Conservation (phyloP, 1,140 invertebrate genomes). For the Solen grandis region DNA sequence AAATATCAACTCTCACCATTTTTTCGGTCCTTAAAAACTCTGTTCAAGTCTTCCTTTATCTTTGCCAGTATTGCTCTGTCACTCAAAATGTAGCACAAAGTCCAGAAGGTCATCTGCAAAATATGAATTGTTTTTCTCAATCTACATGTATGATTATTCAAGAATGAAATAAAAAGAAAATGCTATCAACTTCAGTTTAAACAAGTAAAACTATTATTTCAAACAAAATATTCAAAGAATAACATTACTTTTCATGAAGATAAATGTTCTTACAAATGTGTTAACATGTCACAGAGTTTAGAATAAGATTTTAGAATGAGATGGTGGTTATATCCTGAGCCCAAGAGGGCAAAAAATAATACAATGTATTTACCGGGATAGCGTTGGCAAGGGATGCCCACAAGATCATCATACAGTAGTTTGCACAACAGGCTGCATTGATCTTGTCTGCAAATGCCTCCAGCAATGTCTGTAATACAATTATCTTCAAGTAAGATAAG, state of each 20-base stretch:
- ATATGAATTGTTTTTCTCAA: neutral
- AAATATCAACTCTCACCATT: conserved; percentile 3
- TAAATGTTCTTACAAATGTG: no score
- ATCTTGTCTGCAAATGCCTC: conserved; percentile 57
- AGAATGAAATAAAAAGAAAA: neutral
- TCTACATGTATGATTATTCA: neutral
- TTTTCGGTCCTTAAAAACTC: conserved; percentile 12
- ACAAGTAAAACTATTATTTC: neutral
- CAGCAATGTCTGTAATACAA: conserved; percentile 61
- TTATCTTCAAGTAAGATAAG: no score
- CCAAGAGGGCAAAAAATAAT: neutral
- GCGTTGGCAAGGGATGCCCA: conserved; percentile 69
- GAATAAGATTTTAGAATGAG: neutral
- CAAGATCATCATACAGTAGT: conserved; percentile 65
- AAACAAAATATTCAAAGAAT: no score
- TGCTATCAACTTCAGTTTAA: neutral
- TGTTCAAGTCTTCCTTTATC: conserved; percentile 58
- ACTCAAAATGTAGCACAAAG: conserved; percentile 58
- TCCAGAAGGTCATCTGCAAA: conserved; percentile 70
- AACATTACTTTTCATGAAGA: no score
- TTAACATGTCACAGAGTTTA: neutral
- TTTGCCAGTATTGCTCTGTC: conserved; percentile 55
- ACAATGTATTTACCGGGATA: conserved; percentile 61
- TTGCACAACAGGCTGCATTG: conserved; percentile 51
- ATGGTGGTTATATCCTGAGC: neutral